Percentiles rank a stretch among this genome's conserved stretches.
Conservation (phyloP, 2,113 vertebrate species). For the Ceuthmochares aereus region DNA sequence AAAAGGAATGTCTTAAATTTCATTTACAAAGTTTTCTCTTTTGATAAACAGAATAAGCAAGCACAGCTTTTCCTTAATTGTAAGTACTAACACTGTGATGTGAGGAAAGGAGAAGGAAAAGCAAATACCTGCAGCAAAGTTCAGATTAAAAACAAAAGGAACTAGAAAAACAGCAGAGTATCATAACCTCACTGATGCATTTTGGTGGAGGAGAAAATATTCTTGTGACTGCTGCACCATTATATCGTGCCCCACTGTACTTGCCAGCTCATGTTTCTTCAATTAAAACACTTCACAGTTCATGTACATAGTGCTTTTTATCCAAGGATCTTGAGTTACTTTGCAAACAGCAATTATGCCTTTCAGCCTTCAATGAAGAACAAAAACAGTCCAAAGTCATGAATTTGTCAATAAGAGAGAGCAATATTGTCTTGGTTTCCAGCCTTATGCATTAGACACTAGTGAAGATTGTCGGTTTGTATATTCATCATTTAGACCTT, state of each 20-base stretch:
- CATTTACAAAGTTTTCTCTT: neutral
- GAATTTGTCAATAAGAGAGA: neutral
- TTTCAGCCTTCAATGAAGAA: neutral
- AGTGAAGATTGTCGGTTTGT: neutral
- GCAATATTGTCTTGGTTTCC: neutral
- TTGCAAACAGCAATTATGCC: neutral
- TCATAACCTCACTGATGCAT: neutral
- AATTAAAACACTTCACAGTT: neutral
- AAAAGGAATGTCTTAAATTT: neutral
- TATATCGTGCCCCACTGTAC: neutral
- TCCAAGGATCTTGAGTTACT: neutral
- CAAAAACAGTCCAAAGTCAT: neutral
- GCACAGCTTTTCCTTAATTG: neutral
- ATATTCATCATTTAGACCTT: neutral
- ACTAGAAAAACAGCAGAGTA: neutral
- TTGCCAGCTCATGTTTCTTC: neutral
- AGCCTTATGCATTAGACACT: neutral
- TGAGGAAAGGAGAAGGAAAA: neutral
- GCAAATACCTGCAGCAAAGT: neutral
- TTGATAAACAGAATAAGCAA: neutral
- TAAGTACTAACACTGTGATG: neutral
- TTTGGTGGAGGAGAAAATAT: neutral
- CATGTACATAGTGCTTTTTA: neutral
- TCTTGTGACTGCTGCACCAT: rapidly evolving
- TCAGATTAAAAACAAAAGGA: neutral